Percentiles rank a stretch among this genome's conserved stretches.
These are phyloP conservation scores for Disparrhopalites patrizii DNA, from an alignment of 2,888 invertebrate species.

Conservation along the genomic window DNA sequence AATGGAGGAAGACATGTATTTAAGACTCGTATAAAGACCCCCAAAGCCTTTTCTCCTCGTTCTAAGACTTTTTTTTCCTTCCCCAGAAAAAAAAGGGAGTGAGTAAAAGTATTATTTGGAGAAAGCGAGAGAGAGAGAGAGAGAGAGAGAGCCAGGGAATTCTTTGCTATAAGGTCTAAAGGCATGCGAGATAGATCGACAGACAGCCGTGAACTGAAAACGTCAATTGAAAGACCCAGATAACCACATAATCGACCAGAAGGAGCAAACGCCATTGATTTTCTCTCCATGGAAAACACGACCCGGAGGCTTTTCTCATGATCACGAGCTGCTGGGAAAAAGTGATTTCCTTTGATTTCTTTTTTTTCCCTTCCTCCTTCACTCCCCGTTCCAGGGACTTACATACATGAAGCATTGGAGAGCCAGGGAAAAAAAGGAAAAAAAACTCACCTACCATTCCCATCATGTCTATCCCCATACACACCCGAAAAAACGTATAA, in stretches of 20 bases:
- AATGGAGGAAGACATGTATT: too few relatives aligned
- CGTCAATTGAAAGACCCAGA: conserved; percentile 23
- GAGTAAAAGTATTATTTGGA: background rate
- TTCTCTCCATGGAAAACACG: conserved; percentile 15
- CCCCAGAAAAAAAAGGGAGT: background rate
- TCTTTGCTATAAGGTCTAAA: background rate
- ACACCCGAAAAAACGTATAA: background rate
- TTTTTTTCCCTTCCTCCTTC: too few relatives aligned
- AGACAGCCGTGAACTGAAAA: conserved; percentile 24
- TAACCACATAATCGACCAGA: conserved; percentile 25
- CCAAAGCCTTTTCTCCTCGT: background rate
- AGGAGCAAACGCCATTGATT: conserved; percentile 27
- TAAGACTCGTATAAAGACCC: conserved; percentile 1
- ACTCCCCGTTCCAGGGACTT: too few relatives aligned
- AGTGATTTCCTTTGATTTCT: conserved; percentile 23
- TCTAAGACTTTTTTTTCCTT: background rate
- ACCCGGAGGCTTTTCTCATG: conserved; percentile 18
- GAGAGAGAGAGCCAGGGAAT: background rate
- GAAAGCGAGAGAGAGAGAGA: background rate
- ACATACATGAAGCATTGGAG: too few relatives aligned
- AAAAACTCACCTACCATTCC: conserved; percentile 5
- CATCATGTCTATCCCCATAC: conserved; percentile 2
- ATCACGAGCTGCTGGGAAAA: conserved; percentile 19
- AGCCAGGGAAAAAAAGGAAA: too few relatives aligned
- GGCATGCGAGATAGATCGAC: conserved; percentile 16